Evolutionary conservation across 2,888 invertebrate species (phyloP), one percentile per base, ranked within the genome.

Genomic region (Chymomyza amoena): DNA sequence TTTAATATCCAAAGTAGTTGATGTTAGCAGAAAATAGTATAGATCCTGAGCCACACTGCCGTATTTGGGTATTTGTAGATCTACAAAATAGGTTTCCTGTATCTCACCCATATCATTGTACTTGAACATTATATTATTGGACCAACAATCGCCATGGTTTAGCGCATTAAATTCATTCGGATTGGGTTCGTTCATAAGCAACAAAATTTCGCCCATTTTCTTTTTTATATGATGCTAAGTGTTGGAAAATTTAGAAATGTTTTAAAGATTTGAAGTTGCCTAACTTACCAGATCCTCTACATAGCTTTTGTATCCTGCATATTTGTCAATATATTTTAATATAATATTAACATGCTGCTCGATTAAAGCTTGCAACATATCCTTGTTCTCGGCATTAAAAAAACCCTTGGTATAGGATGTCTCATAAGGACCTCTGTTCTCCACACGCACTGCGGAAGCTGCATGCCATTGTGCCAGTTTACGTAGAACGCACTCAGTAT

Each of bases 401-500:
- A 67, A 60, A 16, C 79, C 79, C 56, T 51, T 62, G 0, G 52
- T 16, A 28, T 64, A 66, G n/a, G 36, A 9, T 5, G 68, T 67
- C 1, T 59, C 62, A 39, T 71, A 76, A 18, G 59, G 45, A 4
- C 81, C 82, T 45, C 69, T 76, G 13, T 60, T 69, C 45, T 71
- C 77, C 6, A 72, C 75, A 6, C 78, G 72, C 45, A 75, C 76
- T 2, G 83, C 88, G 7, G 87, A 82, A 0, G 81, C 85, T 0
- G 89, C 89, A 83, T 89, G 89, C 72, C 85, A 88, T 54, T 89
- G 74, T 7, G 89, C 89, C 36, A 89, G 45, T 59, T 87, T 89
- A 54, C 76, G 70, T 6, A 89, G 61, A 2, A 79, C 78, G 4
- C 77, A 61, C 57, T 85, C 72, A 6, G 81, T 79, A 51, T 89